Conservation (phyloP, 37 sponge, comb jelly and placozoan genomes). For the Dysidea cf. avara region DNA sequence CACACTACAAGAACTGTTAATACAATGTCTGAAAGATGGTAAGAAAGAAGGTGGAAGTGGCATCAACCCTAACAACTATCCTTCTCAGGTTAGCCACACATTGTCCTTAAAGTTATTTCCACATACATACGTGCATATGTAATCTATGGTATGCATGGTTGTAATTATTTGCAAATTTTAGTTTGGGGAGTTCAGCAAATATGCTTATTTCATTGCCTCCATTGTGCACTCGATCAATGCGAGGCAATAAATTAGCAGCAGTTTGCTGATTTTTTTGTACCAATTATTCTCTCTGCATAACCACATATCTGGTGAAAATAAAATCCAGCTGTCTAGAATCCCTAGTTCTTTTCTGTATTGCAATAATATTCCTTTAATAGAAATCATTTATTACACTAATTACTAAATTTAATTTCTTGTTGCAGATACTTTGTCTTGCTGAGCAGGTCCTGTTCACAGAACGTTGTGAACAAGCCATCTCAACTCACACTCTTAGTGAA, state of each 20-base stretch:
- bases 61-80: conserved; percentile 74
- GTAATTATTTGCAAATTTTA: background rate
- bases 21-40: conserved; percentile 68
- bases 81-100: conserved; percentile 79
- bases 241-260: too few relatives aligned
- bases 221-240: too few relatives aligned
- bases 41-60: conserved; percentile 6
- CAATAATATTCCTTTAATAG: background rate
- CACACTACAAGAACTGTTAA: conserved; percentile 77
- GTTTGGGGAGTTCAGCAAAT: too few relatives aligned
- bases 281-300: too few relatives aligned
- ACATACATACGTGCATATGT: background rate
- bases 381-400: too few relatives aligned
- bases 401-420: too few relatives aligned
- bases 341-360: background rate
- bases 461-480: conserved; percentile 92
- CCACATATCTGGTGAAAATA: too few relatives aligned
- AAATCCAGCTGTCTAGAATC: background rate
- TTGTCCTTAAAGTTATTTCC: conserved; percentile 10
- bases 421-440: conserved; percentile 79
- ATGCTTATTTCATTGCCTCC: too few relatives aligned
- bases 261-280: too few relatives aligned
- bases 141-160: background rate
- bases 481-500: conserved; percentile 55
- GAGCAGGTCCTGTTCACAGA: conserved; percentile 93